Evolutionary conservation across 2,113 vertebrate species (phyloP).

Genomic region (Turdus rufiventris): DNA sequence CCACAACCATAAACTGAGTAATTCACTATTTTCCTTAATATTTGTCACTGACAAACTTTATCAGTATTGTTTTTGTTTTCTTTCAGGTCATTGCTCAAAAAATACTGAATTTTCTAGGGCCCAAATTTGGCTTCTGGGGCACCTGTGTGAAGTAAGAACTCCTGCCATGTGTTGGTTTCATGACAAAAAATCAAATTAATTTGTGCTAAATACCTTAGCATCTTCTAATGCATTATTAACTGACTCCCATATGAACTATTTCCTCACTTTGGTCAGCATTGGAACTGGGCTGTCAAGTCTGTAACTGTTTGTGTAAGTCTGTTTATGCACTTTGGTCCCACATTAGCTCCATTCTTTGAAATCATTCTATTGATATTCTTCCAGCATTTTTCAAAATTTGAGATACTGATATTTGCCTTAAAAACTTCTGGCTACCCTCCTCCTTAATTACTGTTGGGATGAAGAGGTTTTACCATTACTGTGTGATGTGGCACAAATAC

Average conservation of each 20-base stretch:
- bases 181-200: not conserved
- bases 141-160: constrained; percentile 43
- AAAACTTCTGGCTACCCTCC: not conserved
- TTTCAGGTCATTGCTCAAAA: constrained; percentile 61
- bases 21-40: not conserved
- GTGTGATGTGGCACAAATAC: not conserved
- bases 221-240: not conserved
- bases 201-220: not conserved
- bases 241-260: not conserved
- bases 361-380: not conserved
- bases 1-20: not conserved
- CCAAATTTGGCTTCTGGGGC: constrained; percentile 46
- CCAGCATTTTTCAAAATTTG: not conserved
- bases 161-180: not conserved
- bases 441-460: not conserved
- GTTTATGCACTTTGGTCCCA: not conserved
- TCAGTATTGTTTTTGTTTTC: constrained; percentile 56
- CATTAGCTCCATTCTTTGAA: not conserved
- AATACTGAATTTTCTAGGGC: constrained; percentile 50
- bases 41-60: constrained; percentile 4
- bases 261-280: not conserved
- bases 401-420: not conserved
- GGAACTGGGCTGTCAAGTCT: not conserved
- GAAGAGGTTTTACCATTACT: not conserved
- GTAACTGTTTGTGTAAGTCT: not conserved